A percentile compares a stretch with the other conserved stretches of the same genome.
These are phyloP conservation scores for Melikaiella ostensackeni DNA, from an alignment of 2,888 invertebrate species.

Conservation along the genomic window DNA sequence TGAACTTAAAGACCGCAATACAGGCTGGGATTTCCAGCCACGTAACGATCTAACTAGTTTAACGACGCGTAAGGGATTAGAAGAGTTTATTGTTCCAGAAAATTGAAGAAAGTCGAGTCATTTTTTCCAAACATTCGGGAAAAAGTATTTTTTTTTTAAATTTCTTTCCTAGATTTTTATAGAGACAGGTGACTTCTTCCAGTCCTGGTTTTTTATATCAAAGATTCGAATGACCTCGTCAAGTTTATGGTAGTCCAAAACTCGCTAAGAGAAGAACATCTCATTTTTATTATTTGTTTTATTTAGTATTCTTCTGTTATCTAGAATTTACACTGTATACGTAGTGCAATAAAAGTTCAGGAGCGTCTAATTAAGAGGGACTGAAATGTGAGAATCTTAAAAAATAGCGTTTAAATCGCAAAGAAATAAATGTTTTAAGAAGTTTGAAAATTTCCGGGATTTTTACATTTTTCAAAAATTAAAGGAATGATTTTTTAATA, in stretches of 20 bases:
- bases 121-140: neutral
- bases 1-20: constrained; percentile 27
- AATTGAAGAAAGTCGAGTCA: constrained; percentile 17
- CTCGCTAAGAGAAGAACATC: too few relatives aligned
- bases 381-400: too few relatives aligned
- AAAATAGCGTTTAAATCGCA: too few relatives aligned
- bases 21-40: constrained; percentile 2
- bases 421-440: too few relatives aligned
- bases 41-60: constrained; percentile 26
- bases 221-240: neutral
- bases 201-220: neutral
- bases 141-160: neutral
- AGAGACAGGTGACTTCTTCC: neutral
- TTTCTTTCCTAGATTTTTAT: neutral
- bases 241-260: too few relatives aligned
- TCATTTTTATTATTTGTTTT: too few relatives aligned
- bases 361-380: neutral
- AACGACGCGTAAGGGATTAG: constrained; percentile 29
- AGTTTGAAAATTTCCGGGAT: too few relatives aligned
- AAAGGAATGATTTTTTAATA: too few relatives aligned
- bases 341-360: neutral
- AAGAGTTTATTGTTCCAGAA: constrained; percentile 24
- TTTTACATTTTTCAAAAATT: too few relatives aligned
- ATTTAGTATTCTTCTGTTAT: neutral
- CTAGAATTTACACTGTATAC: neutral